These are phyloP conservation scores for Agonopterix arenella DNA, from an alignment of 2,888 invertebrate genomes.

Conservation along the genomic window DNA sequence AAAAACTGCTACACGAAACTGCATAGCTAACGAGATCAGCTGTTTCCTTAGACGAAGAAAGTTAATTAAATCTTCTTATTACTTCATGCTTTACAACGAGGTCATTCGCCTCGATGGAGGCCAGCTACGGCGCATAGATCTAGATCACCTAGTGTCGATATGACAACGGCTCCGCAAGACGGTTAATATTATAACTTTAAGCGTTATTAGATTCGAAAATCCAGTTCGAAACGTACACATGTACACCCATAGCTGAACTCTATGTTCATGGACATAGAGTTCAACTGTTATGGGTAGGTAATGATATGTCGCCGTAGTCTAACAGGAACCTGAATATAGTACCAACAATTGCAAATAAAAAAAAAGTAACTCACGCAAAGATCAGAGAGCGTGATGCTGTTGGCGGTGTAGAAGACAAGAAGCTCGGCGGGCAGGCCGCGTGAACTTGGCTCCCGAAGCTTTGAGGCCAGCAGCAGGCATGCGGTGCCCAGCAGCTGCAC, in stretches of 20 bases:
- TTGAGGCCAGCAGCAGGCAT: constrained; percentile 94
- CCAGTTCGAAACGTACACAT: too few relatives aligned
- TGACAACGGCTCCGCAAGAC: too few relatives aligned
- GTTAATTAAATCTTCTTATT: constrained; percentile 44
- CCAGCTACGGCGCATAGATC: neutral
- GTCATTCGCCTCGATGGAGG: constrained; percentile 4
- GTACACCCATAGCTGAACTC: too few relatives aligned
- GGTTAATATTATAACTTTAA: neutral
- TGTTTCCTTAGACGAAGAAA: constrained; percentile 47
- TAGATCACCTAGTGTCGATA: too few relatives aligned
- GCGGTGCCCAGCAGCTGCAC: constrained; percentile 95
- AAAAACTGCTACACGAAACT: constrained; percentile 9
- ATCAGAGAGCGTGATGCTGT: constrained; percentile 91
- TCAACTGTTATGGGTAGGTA: too few relatives aligned
- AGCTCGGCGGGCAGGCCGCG: constrained; percentile 86
- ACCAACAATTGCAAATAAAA: neutral
- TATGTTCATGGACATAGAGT: too few relatives aligned
- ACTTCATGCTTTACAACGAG: constrained; percentile 20
- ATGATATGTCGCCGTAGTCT: too few relatives aligned
- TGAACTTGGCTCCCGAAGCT: constrained; percentile 89
- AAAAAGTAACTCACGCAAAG: constrained; percentile 87
- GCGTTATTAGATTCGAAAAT: neutral
- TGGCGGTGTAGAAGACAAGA: constrained; percentile 95
- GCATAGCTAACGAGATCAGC: constrained; percentile 54
- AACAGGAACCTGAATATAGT: too few relatives aligned